Percentiles rank a stretch among this genome's conserved stretches.
Evolutionary conservation across 1,140 invertebrate species (phyloP).

Genomic region (Atta cephalotes): DNA sequence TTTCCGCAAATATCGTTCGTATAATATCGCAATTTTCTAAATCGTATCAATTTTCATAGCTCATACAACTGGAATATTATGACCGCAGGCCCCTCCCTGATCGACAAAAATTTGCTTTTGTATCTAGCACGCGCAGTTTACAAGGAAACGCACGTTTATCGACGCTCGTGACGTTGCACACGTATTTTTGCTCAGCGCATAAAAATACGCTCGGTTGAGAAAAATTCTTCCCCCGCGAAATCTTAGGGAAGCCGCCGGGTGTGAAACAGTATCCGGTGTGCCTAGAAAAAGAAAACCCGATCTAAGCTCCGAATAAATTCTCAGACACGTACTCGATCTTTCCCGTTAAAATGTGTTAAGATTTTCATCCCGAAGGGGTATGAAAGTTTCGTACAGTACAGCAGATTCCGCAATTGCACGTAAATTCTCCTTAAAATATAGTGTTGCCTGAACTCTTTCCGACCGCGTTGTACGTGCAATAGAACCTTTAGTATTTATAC

Average conservation of each 20-base stretch:
- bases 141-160: constrained; percentile 17
- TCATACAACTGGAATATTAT: constrained; percentile 11
- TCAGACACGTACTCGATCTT: constrained; percentile 54
- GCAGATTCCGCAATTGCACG: constrained; percentile 42
- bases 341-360: constrained; percentile 51
- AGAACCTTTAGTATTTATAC: constrained; percentile 40
- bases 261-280: constrained; percentile 28
- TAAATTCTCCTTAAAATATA: constrained; percentile 37
- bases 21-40: constrained; percentile 27
- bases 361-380: constrained; percentile 40
- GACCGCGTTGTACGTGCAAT: constrained; percentile 1
- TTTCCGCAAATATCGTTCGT: constrained; percentile 13
- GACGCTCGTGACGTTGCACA: constrained; percentile 39
- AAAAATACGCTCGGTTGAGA: constrained; percentile 39
- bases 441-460: not conserved
- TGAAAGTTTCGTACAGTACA: constrained; percentile 12
- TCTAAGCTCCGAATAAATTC: constrained; percentile 65
- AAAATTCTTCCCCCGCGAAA: constrained; percentile 58
- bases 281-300: constrained; percentile 34
- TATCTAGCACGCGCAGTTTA: constrained; percentile 30
- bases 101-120: constrained; percentile 22
- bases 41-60: constrained; percentile 39
- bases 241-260: constrained; percentile 54
- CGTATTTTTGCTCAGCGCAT: constrained; percentile 50
- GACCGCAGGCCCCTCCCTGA: not conserved